Evolutionary conservation across 1,140 invertebrate species (phyloP), one percentile per base, ranked within the genome.

Genomic region (Carposina sasakii): DNA sequence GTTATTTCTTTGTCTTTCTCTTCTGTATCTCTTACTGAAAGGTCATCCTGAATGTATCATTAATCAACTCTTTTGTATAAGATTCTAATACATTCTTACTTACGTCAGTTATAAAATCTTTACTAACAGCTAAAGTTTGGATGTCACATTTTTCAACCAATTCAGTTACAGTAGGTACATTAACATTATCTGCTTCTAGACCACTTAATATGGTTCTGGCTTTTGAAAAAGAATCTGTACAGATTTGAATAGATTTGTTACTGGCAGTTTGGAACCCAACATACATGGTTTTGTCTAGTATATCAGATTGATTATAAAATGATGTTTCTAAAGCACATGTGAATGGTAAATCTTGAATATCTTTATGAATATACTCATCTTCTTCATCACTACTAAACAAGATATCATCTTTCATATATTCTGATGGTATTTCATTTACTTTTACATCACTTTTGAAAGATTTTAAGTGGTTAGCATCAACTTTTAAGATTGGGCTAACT

Each of bases 311-410:
- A 13, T 70, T 52, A 52, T 64, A 63, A 52, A 68, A 76, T 15
- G 67, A 71, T 5, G 63, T 76, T 53, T 71, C 57, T 46, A 81
- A 57, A 10, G 65, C 62, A 67, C 74, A 77, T 20, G 76, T 83
- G n/a, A 75, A 54, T 12, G 76, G 72, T 41, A 77, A 46, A 36
- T 75, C 66, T 48, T 63, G 43, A 5, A 47, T 23, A 34, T 61
- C 31, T 48, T 58, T 54, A 10, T 56, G 30, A 20, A 55, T 10
- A 50, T 60, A 57, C 39, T 69, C 59, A 41, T 17, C 20, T 61
- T 84, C 76, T 59, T 84, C 77, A 67, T 81, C 76, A 63, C 71
- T 81, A 42, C 71, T 77, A 48, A 84, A 81, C 20, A 81, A 28
- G 21, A 81, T 76, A 54, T 68, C 67, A 55, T 77, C 72, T 52